Conservation (phyloP, 2,888 invertebrate species). For the Xylophagus ater region DNA sequence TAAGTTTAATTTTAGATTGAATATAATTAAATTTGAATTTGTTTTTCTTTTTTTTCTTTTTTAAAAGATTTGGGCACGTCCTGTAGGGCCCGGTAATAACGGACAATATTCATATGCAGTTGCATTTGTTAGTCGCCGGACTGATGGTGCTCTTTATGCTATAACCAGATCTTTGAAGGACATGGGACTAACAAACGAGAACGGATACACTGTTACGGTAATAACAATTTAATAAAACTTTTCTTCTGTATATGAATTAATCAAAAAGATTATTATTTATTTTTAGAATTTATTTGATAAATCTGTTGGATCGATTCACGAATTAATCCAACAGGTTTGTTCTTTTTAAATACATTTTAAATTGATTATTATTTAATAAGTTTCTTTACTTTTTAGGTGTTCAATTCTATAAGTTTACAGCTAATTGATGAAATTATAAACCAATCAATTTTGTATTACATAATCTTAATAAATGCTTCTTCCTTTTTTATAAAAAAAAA, state of each 20-base stretch:
- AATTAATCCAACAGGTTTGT: constrained; percentile 21
- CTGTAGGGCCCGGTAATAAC: too few species aligned
- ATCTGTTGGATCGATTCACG: constrained; percentile 18
- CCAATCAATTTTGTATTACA: too few species aligned
- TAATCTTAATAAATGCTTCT: too few species aligned
- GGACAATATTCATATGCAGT: too few species aligned
- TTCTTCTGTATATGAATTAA: constrained; percentile 2
- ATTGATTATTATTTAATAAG: too few species aligned
- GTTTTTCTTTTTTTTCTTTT: too few species aligned
- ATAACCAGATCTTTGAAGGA: constrained; percentile 28
- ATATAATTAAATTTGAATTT: too few species aligned
- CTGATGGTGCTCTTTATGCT: constrained; percentile 37
- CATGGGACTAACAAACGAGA: constrained; percentile 29
- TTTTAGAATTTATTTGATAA: constrained; percentile 17
- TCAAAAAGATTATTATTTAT: background rate
- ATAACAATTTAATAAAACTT: constrained; percentile 6
- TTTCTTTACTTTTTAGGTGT: constrained; percentile 22
- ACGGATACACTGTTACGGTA: constrained; percentile 30
- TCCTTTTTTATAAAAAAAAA: too few species aligned
- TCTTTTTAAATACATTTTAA: constrained; percentile 1
- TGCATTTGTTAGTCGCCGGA: constrained; percentile 39
- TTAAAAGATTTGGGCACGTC: too few species aligned
- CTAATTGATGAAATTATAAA: too few species aligned
- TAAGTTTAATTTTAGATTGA: too few species aligned
- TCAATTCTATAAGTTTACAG: constrained; percentile 23